Evolutionary conservation across 2,888 invertebrate species (phyloP).

Genomic region (Caenorhabditis virilis): DNA sequence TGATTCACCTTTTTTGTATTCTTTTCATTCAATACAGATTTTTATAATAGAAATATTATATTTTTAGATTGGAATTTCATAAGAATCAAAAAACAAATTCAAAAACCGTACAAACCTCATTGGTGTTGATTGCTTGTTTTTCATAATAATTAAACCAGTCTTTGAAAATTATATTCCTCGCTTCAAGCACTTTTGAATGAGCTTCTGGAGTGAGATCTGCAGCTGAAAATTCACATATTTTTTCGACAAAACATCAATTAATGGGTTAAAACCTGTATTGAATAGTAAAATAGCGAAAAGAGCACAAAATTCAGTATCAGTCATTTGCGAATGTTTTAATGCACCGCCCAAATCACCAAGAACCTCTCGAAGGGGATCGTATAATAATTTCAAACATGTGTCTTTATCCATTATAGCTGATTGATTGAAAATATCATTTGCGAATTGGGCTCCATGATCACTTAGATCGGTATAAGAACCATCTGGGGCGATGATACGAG

Average conservation of each 20-base stretch:
- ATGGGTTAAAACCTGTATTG: constrained; percentile 50
- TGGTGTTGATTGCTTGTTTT: constrained; percentile 28
- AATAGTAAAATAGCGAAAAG: constrained; percentile 55
- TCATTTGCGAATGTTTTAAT: constrained; percentile 50
- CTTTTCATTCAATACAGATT: no score
- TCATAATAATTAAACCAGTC: constrained; percentile 60
- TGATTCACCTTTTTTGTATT: no score
- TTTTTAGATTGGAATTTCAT: no score
- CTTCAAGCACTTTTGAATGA: constrained; percentile 21
- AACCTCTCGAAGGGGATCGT: constrained; percentile 43
- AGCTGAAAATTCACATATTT: constrained; percentile 20
- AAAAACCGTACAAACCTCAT: no score
- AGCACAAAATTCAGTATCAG: constrained; percentile 57
- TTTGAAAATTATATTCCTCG: constrained; percentile 25
- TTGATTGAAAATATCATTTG: constrained; percentile 9
- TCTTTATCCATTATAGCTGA: constrained; percentile 34
- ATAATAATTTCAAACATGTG: constrained; percentile 35
- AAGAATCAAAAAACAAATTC: no score
- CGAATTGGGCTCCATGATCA: constrained; percentile 38
- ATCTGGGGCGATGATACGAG: constrained; percentile 42
- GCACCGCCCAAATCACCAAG: constrained; percentile 50
- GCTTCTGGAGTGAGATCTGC: constrained; percentile 22
- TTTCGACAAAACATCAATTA: no score
- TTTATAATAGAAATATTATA: no score
- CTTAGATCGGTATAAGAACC: constrained; percentile 44